Percentiles rank a stretch among this genome's conserved stretches.
phyloP scores from a whole-genome alignment of 2,113 vertebrate genomes.

The Rhipidura dahli region DNA sequence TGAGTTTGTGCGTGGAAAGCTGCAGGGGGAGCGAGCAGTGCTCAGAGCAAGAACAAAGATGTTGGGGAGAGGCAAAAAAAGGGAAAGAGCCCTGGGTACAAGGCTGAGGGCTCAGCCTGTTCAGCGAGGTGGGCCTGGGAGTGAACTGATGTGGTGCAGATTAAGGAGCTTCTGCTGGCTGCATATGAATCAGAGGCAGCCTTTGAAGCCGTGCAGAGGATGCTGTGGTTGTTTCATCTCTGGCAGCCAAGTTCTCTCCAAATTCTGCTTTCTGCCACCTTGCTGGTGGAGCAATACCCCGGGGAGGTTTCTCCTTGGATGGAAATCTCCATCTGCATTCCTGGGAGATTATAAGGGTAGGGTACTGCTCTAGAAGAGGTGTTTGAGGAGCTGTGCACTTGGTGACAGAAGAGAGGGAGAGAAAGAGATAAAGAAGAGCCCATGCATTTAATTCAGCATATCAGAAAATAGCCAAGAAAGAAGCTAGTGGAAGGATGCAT shows the following conservation, averaged over 20 bases:
- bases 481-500: neutral
- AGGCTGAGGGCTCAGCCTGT: neutral
- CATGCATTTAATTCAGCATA: neutral
- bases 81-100: neutral
- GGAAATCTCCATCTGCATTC: neutral
- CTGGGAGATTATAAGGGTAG: neutral
- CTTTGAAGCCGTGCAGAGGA: neutral
- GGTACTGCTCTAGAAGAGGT: neutral
- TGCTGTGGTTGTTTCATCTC: neutral
- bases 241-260: neutral
- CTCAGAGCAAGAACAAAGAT: neutral
- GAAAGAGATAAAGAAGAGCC: neutral
- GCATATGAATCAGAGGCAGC: neutral
- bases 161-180: neutral
- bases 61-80: neutral
- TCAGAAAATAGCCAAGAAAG: neutral
- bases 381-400: neutral
- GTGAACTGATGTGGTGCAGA: neutral
- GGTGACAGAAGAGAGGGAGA: neutral
- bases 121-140: neutral
- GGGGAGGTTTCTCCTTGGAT: neutral
- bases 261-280: neutral
- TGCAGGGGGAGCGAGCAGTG: neutral
- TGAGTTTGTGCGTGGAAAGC: neutral
- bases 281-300: neutral